Conservation (phyloP, 2,113 vertebrate species). For the Aramus guarauna region DNA sequence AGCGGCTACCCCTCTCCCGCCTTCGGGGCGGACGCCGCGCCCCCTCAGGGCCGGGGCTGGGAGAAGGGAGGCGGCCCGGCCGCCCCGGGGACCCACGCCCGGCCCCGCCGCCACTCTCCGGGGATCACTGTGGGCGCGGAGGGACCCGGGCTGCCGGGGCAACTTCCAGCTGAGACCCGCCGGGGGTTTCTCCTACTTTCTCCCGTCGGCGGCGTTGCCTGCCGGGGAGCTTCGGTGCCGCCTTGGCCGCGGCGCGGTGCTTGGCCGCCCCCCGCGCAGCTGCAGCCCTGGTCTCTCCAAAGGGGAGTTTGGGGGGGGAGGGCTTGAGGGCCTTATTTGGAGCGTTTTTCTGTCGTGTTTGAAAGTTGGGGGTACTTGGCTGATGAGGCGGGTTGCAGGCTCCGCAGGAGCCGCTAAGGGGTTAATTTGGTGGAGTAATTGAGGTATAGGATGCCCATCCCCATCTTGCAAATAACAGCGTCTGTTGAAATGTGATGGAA, state of each 20-base stretch:
- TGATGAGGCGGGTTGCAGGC: not conserved
- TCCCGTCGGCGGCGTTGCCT: not conserved
- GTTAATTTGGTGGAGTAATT: not conserved
- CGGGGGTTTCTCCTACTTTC: not conserved
- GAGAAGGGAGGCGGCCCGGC: not conserved
- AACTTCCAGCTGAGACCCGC: not conserved
- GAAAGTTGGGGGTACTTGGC: not conserved
- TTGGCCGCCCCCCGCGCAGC: not conserved
- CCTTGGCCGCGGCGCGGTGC: not conserved
- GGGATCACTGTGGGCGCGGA: not conserved
- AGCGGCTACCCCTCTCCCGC: not conserved
- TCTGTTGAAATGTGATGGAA: not conserved
- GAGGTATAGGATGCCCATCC: not conserved
- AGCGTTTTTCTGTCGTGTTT: not conserved
- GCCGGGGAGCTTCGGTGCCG: not conserved
- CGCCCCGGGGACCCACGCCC: too few relatives aligned
- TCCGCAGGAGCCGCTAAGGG: not conserved
- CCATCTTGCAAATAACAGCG: not conserved
- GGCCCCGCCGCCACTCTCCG: not conserved
- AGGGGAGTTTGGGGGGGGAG: rapidly evolving
- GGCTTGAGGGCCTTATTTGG: rapidly evolving
- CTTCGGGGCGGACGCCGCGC: not conserved
- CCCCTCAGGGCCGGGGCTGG: not conserved
- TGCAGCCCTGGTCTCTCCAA: not conserved
- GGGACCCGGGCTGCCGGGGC: not conserved